Conservation (phyloP, 2,113 vertebrate genomes). For the Dolichotis patagonum region DNA sequence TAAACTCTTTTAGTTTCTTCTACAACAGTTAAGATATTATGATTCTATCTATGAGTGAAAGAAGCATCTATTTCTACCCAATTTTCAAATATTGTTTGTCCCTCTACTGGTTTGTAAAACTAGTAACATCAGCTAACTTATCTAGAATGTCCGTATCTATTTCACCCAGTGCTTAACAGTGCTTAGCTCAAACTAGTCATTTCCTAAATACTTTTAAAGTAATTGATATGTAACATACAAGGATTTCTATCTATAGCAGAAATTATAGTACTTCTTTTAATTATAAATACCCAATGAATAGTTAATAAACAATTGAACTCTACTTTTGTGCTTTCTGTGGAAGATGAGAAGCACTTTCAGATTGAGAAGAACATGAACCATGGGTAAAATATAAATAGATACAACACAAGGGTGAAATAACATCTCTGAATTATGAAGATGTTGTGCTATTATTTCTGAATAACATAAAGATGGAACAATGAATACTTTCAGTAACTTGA, state of each 20-base stretch:
- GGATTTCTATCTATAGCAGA: not conserved
- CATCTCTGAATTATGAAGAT: not conserved
- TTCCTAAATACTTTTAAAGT: not conserved
- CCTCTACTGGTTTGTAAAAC: not conserved
- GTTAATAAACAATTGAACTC: not conserved
- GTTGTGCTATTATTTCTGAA: not conserved
- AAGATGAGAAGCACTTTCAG: not conserved
- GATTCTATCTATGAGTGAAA: not conserved
- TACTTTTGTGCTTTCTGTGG: not conserved
- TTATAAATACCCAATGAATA: not conserved
- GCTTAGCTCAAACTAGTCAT: not conserved
- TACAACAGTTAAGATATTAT: not conserved
- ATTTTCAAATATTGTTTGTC: not conserved
- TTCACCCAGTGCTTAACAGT: not conserved
- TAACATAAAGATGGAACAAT: not conserved
- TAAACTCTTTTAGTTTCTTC: not conserved
- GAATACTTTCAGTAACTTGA: not conserved
- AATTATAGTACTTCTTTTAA: not conserved
- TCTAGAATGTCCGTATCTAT: not conserved
- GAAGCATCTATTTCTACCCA: not conserved
- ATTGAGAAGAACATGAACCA: not conserved
- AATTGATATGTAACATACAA: not conserved
- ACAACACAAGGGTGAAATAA: not conserved
- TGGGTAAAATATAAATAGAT: not conserved
- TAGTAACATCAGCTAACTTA: not conserved